Evolutionary conservation across 2,888 invertebrate genomes (phyloP), one percentile per base, ranked within the genome.

Genomic region (Amphipoea lucens): DNA sequence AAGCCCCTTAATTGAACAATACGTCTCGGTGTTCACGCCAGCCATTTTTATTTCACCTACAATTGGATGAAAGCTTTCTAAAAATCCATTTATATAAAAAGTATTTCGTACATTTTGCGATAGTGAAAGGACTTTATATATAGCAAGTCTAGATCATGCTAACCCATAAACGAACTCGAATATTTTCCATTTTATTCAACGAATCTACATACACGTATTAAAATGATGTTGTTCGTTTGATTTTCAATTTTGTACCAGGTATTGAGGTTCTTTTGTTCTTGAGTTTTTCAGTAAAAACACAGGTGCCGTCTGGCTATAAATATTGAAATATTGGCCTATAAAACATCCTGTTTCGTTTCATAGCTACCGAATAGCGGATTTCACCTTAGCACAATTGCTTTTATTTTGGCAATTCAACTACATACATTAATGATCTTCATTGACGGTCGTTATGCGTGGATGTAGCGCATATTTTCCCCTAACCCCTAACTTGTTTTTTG

Each of bases 1-100:
- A 29, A 29, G 29, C 29, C 29, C 29, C 29, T 71, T 67, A 68
- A 76, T 71, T 71, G 74, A 74, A 66, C 57, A 36, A 76, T 65
- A 69, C 11, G 40, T 40, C 71, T 20, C 62, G 14, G 54, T 48
- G 20, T 36, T 54, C 63, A 71, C 23, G 60, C 36, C 12, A 77
- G 65, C 62, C 72, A 66, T 77, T 80, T 84, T 80, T 65, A 82
- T 85, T 84, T 81, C 70, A 48, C 4, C 11, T 14, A 72, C 69
- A 75, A 78, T 74, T 75, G 48, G 54, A 69, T 79, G 62, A 76
- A 71, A 76, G 74, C 74, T 42, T 57, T 54, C 20, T 5, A 72
- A 68, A 77, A 81, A 76, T 36, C 48, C 29, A 74, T 77, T 85
- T 65, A 14, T 14, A 45, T 54, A 36, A 67, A 80, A 72, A 71